A percentile compares a stretch with the other conserved stretches of the same genome.
These are phyloP conservation scores for Toxotes lorentzi DNA, from an alignment of 2,797 vertebrate species.

Conservation along the genomic window DNA sequence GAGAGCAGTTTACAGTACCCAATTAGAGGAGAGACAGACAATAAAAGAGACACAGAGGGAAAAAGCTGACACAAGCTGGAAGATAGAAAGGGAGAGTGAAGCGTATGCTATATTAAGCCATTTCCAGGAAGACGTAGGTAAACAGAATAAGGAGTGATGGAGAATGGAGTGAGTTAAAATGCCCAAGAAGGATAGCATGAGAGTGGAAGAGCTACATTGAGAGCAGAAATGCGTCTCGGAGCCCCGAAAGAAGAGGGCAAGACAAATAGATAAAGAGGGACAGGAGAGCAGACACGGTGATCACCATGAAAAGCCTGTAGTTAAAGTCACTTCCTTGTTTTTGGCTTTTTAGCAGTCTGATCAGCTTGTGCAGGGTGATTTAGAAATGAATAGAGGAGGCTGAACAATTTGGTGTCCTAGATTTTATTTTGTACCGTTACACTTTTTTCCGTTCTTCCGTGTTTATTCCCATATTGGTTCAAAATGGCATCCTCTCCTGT, in stretches of 20 bases:
- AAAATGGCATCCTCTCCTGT: conserved; percentile 6
- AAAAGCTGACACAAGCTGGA: conserved; percentile 8
- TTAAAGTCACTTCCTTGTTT: conserved; percentile 47
- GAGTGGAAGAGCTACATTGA: conserved; percentile 26
- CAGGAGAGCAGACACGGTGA: conserved; percentile 12
- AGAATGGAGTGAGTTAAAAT: conserved; percentile 25
- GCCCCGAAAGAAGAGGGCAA: conserved; percentile 30
- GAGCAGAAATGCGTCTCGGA: conserved; percentile 45
- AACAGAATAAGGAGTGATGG: conserved; percentile 26
- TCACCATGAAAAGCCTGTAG: conserved; percentile 45
- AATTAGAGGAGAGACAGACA: conserved; percentile 20
- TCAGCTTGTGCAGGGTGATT: conserved; percentile 12
- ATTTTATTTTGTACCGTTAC: not conserved
- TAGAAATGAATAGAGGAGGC: not conserved
- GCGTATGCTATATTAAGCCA: not conserved
- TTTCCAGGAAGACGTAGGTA: conserved; percentile 20
- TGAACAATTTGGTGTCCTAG: not conserved
- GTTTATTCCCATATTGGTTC: not conserved
- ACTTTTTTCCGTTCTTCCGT: not conserved
- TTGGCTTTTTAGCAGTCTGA: conserved; percentile 11
- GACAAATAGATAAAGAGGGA: conserved; percentile 17
- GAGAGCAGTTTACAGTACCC: conserved; percentile 2
- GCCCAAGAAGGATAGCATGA: conserved; percentile 29
- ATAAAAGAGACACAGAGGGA: not conserved
- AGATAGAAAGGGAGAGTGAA: conserved; percentile 1